Evolutionary conservation across 2,113 vertebrate genomes (phyloP), one percentile per base, ranked within the genome.

Genomic region (Lepus americanus): DNA sequence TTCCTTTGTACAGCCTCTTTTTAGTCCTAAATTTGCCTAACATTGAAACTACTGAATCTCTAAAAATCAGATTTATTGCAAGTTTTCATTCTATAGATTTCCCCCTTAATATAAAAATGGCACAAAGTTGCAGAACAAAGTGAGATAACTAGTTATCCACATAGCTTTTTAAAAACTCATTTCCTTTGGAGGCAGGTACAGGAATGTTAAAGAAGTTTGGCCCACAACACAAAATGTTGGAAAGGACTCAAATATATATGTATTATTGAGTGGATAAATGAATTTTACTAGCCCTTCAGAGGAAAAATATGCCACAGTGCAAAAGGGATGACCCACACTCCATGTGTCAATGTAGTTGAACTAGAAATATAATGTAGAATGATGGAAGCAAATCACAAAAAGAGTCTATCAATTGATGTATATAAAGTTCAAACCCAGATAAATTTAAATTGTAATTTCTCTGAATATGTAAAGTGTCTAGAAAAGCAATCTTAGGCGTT

Each of bases 21-120:
- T 59, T 55, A 33, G 44, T 87, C 25, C 53, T 87, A 80, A 88
- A 82, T 70, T 86, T 82, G 49, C 17, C 20, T 67, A 39, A 4
- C 22, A 63, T 39, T 70, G 20, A 66, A 92, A 95, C 17, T 72
- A 31, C 2, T 77, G 3, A 84, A 92, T 84, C 59, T 10, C 73
- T 90, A 84, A 27, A 83, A 55, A 36, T 87, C 16, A 61, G 17
- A 79, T 83, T 78, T 89, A 11, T 69, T 96, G 73, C 31, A 72
- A 20, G 86, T 4, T 90, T 31, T 88, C 33, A 31, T 4, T 20
- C 13, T 79, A 22, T 78, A 87, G 23, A 67, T 79, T 74, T n/a
- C 66, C 74, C 20, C 31, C 14, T 67, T 53, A 74, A 51, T 92
- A 73, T 77, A 8, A 77, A 74, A 77, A 89, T 33, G 1, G 44